These are phyloP conservation scores for Drosophila mimica DNA, from an alignment of 2,888 invertebrate species.

Conservation along the genomic window DNA sequence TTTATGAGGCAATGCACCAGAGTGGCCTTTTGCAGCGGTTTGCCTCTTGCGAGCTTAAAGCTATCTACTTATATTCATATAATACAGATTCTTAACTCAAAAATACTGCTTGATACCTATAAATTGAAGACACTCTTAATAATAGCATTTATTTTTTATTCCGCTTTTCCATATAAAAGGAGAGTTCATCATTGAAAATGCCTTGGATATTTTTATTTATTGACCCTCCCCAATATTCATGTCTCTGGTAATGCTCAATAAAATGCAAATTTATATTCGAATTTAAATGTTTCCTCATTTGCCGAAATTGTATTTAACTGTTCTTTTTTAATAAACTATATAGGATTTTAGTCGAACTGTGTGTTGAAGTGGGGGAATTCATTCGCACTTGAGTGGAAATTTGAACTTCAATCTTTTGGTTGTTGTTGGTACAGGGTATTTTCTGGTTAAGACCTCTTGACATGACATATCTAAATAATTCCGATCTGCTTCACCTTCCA, in stretches of 20 bases:
- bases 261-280: not conserved
- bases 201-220: not conserved
- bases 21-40: not conserved
- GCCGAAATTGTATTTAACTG: too few species aligned
- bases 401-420: not conserved
- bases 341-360: not conserved
- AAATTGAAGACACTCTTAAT: not conserved
- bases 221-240: not conserved
- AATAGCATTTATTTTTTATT: not conserved
- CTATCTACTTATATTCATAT: not conserved
- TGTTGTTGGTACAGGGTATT: not conserved
- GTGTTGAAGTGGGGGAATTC: not conserved
- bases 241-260: not conserved
- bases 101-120: not conserved
- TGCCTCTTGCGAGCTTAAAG: not conserved
- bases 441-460: not conserved
- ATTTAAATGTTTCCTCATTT: not conserved
- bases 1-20: not conserved
- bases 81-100: not conserved
- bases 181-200: not conserved
- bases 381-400: not conserved
- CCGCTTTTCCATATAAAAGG: not conserved
- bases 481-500: constrained; percentile 32
- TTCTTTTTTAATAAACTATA: not conserved
- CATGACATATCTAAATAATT: not conserved